Base-by-base conservation (phyloP, 2,113 vertebrate genomes). In the Vidua chalybeata region DNA sequence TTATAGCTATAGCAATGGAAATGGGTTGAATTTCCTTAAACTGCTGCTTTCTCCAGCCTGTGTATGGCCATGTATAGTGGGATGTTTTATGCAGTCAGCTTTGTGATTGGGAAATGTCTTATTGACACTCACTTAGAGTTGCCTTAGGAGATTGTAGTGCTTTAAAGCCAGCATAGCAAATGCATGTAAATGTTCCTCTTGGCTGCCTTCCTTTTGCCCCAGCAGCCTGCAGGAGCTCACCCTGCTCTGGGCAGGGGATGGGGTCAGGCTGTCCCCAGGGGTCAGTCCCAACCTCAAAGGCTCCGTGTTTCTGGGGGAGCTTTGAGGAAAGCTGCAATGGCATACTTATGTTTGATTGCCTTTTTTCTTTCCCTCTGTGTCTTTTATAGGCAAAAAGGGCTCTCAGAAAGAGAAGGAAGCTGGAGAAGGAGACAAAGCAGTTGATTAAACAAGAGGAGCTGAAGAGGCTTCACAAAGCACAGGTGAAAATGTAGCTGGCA, bases 381-480 rank as follows among this genome's bases (percentile, higher is more conserved):
- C 72, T 94, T 80, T 81, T 85, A 12, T 27, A 99, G 98, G 88
- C 95, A 49, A 96, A 87, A 74, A 90, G 95, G 51, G 95, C 76
- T 22, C 96, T 98, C 43, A 98, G 94, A 87, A 97, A 87, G 86
- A 98, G 83, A 54, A 98, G 88, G 91, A 99, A 96, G 89, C 96
- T 98, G 96, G 98, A 98, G 96, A 98, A 98, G 89, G 98, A 96
- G 10, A 98, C 97, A 45, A 97, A 97, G 89, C 98, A 98, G 84
- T 87, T 99, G 96, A 97, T 97, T 43, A 99, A 99, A 92, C 98
- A 98, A 95, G 99, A 99, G 79, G 98, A 99, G 85, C 94, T 99
- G 80, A 99, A 99, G 96, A 98, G 99, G 91, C 99, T 99, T 85
- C 98, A 99, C 96, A 98, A 98, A 97, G 99, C 99, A 95, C 99